Percentiles rank a stretch among this genome's conserved stretches.
Conservation (phyloP, 2,888 invertebrate species). For the Nemotelus pantherinus region DNA sequence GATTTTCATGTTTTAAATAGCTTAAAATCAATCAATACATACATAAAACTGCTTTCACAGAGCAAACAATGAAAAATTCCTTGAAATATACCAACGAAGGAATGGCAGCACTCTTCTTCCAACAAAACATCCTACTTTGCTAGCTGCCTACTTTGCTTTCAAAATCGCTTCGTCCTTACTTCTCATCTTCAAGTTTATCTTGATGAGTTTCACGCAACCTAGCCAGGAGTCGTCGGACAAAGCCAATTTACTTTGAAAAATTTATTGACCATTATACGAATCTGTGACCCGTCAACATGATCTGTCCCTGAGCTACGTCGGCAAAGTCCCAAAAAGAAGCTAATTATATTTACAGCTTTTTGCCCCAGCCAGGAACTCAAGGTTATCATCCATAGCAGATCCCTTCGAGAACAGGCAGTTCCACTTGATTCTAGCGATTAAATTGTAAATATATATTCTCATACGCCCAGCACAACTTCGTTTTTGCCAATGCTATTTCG, state of each 20-base stretch:
- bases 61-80: too few relatives aligned
- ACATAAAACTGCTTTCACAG: too few relatives aligned
- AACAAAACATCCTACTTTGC: too few relatives aligned
- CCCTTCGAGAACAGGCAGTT: not conserved
- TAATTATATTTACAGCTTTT: slow-evolving; percentile 34
- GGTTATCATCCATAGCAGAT: not conserved
- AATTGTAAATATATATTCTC: slow-evolving; percentile 17
- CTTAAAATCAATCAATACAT: too few relatives aligned
- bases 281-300: slow-evolving; percentile 26
- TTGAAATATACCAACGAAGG: too few relatives aligned
- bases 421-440: not conserved
- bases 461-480: slow-evolving; percentile 3
- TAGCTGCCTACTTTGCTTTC: too few relatives aligned
- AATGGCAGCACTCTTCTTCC: too few relatives aligned
- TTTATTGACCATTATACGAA: slow-evolving; percentile 32
- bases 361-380: not conserved
- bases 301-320: not conserved
- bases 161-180: too few relatives aligned
- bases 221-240: not conserved
- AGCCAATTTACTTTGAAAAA: slow-evolving; percentile 26
- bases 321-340: not conserved
- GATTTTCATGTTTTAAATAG: too few relatives aligned
- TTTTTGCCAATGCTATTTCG: slow-evolving; percentile 28
- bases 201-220: too few relatives aligned
- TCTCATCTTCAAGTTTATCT: too few relatives aligned